These are phyloP conservation scores for Eretmocerus hayati DNA, from an alignment of 2,888 invertebrate genomes.

Conservation along the genomic window DNA sequence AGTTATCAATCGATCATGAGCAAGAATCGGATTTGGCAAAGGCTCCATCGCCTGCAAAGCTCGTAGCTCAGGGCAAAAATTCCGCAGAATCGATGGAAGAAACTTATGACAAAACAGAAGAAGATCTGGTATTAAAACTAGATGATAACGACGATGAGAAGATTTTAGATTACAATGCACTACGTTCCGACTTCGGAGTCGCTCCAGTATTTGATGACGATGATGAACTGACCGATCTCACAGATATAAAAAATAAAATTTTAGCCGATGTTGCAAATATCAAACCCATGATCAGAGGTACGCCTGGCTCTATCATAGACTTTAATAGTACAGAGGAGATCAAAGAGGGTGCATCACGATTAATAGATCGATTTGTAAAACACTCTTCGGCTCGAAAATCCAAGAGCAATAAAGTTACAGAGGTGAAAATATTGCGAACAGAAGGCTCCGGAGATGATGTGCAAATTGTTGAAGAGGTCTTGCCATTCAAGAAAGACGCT, in stretches of 20 bases:
- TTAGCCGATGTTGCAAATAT: conserved; percentile 21
- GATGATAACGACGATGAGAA: conserved; percentile 1
- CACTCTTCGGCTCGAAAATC: conserved; percentile 56
- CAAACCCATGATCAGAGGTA: conserved; percentile 51
- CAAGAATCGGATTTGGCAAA: too few species aligned
- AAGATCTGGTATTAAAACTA: conserved; percentile 6
- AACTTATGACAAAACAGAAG: conserved; percentile 1
- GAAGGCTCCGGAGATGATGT: conserved; percentile 30
- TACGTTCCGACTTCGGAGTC: conserved; percentile 17
- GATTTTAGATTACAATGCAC: conserved; percentile 7
- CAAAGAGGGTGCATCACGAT: conserved; percentile 11
- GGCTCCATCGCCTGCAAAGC: too few species aligned
- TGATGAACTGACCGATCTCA: conserved; percentile 7
- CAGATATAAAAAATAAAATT: conserved; percentile 29
- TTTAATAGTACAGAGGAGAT: conserved; percentile 34
- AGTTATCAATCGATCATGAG: too few species aligned
- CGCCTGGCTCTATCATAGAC: conserved; percentile 57
- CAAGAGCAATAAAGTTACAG: conserved; percentile 45
- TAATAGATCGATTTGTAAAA: conserved; percentile 49
- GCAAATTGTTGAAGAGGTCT: conserved; percentile 21
- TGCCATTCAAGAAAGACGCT: conserved; percentile 14
- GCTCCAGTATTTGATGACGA: conserved; percentile 18
- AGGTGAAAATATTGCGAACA: conserved; percentile 27
- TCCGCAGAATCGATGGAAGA: too few species aligned
- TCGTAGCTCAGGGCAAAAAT: too few species aligned